These are phyloP conservation scores for Stylophora pistillata DNA, from an alignment of 64 coral and sea anemone genomes.

Conservation along the genomic window DNA sequence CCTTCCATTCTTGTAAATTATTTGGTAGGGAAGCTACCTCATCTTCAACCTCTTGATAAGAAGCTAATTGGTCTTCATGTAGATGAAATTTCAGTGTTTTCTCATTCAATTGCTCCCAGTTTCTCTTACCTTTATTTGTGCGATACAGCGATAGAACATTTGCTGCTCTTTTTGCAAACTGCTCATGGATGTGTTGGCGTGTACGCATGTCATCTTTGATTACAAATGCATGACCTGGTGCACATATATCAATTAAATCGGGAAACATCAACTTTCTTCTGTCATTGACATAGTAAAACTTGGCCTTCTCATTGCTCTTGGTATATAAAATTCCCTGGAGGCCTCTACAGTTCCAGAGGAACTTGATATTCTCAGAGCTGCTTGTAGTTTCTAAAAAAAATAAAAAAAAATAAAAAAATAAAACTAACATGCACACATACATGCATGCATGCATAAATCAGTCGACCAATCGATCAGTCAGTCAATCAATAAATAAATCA, in stretches of 20 bases:
- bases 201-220: background rate
- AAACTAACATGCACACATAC: no score
- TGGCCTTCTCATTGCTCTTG: background rate
- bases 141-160: background rate
- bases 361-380: no score
- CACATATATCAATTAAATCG: conserved; percentile 16
- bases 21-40: background rate
- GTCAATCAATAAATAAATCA: no score
- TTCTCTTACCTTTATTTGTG: conserved; percentile 10
- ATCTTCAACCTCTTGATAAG: background rate
- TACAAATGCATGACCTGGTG: conserved; percentile 23
- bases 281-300: background rate
- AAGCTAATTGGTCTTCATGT: conserved; percentile 18
- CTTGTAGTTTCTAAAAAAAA: no score
- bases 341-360: conserved; percentile 13
- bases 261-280: background rate
- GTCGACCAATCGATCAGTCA: no score
- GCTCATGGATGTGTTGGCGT: background rate
- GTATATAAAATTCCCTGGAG: background rate
- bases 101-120: conserved; percentile 5
- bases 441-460: no score
- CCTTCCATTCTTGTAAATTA: conserved; percentile 11
- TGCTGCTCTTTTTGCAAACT: conserved; percentile 27
- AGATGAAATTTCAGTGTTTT: conserved; percentile 17
- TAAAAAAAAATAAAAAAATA: no score